Conservation (phyloP, 2,888 invertebrate species). For the Aethes cnicana region DNA sequence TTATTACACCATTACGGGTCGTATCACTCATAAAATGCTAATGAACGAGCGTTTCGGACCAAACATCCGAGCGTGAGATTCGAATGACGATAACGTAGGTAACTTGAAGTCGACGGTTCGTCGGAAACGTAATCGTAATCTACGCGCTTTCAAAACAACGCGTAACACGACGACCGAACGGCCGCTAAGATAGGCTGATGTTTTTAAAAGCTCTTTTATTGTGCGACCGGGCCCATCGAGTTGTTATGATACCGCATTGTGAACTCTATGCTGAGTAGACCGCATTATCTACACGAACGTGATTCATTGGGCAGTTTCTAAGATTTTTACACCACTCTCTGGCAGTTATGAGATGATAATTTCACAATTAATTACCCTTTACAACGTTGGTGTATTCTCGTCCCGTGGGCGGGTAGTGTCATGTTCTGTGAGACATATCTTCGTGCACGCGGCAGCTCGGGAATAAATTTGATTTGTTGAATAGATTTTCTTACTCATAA, state of each 20-base stretch:
- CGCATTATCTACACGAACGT: slow-evolving; percentile 40
- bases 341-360: slow-evolving; percentile 37
- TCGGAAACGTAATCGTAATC: slow-evolving; percentile 76
- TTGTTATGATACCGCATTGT: slow-evolving; percentile 31
- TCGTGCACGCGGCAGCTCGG: slow-evolving; percentile 4
- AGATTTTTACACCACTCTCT: slow-evolving; percentile 40
- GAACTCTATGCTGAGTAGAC: slow-evolving; percentile 30
- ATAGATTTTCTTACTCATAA: slow-evolving; percentile 20
- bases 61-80: slow-evolving; percentile 81
- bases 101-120: slow-evolving; percentile 80
- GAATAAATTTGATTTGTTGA: slow-evolving; percentile 20
- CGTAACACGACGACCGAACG: slow-evolving; percentile 73
- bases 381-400: slow-evolving; percentile 19
- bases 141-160: slow-evolving; percentile 78
- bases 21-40: slow-evolving; percentile 82
- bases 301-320: slow-evolving; percentile 48
- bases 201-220: slow-evolving; percentile 80
- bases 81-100: slow-evolving; percentile 76
- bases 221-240: slow-evolving; percentile 47
- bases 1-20: slow-evolving; percentile 81
- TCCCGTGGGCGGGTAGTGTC: slow-evolving; percentile 21
- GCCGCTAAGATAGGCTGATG: slow-evolving; percentile 68
- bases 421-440: slow-evolving; percentile 13
- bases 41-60: slow-evolving; percentile 78
- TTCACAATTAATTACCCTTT: slow-evolving; percentile 24